Percentiles rank a stretch among this genome's conserved stretches.
These are phyloP conservation scores for Gymnodraco acuticeps DNA, from an alignment of 2,797 vertebrate genomes.

Conservation along the genomic window DNA sequence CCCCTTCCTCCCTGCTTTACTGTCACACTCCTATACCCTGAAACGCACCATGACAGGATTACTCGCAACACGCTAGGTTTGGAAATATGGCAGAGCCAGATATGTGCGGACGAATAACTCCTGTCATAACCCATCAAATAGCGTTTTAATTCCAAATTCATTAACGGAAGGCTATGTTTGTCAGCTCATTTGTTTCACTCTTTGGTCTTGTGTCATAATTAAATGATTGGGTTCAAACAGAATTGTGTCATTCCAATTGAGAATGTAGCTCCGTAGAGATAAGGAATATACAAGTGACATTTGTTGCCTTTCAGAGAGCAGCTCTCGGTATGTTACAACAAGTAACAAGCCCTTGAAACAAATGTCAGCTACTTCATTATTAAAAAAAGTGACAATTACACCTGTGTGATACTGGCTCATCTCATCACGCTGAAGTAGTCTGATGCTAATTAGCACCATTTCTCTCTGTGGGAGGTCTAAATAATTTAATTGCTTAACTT, in stretches of 20 bases:
- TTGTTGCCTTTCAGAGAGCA: slow-evolving; percentile 38
- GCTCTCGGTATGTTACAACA: slow-evolving; percentile 34
- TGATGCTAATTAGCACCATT: slow-evolving; percentile 77
- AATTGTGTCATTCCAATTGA: slow-evolving; percentile 13
- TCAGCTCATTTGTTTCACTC: slow-evolving; percentile 56
- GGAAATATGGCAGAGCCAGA: slow-evolving; percentile 55
- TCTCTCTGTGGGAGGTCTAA: slow-evolving; percentile 69
- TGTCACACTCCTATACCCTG: slow-evolving; percentile 58
- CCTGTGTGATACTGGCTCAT: slow-evolving; percentile 71
- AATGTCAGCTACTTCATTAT: slow-evolving; percentile 71
- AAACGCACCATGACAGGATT: slow-evolving; percentile 64
- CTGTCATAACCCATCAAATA: slow-evolving; percentile 54
- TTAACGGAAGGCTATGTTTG: slow-evolving; percentile 53
- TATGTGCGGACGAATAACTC: slow-evolving; percentile 50
- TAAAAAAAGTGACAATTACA: slow-evolving; percentile 72
- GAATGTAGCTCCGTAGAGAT: slow-evolving; percentile 15
- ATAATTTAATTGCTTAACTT: slow-evolving; percentile 76
- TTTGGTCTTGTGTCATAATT: slow-evolving; percentile 47
- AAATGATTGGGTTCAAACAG: neutral
- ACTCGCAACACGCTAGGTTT: slow-evolving; percentile 35
- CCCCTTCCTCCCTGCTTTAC: slow-evolving; percentile 14
- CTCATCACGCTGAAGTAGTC: slow-evolving; percentile 68
- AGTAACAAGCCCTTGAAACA: slow-evolving; percentile 58
- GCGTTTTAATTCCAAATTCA: slow-evolving; percentile 39
- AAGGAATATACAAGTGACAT: neutral